Base-by-base conservation (phyloP, 2,797 vertebrate genomes). In the Microcaecilia unicolor region DNA sequence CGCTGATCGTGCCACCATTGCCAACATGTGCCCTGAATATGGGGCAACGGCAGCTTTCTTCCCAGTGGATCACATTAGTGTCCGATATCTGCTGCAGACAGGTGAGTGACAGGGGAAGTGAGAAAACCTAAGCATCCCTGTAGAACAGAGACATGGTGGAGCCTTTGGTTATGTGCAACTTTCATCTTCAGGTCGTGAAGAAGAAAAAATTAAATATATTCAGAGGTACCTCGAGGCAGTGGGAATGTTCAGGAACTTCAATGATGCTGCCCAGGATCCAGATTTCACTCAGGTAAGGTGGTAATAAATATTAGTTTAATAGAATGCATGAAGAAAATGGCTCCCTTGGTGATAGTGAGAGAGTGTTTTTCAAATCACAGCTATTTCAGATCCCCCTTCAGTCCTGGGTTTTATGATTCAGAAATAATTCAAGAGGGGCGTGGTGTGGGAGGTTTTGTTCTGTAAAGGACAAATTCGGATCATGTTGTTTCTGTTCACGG, bases 11-110 rank as follows among this genome's bases (percentile, higher is more conserved):
- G 96, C 96, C 53, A 99, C 96, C 9, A 96, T 99, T 41, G 86
- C 95, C 48, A 99, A 99, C 69, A 99, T 99, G 96, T 99, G 96
- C 52, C 96, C 96, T 0, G 96, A 99, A 49, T 99, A 98, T 0
- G 96, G 96, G 15, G 95, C 93, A 18, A 98, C 94, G 0, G 93
- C 92, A 2, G 93, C 90, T 2, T 99, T 89, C 64, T 99, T 99
- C 61, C 93, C 96, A 0, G 92, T 98, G 24, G 96, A 99, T 49
- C 42, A 85, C 11, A 57, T 94, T 61, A 96, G 94, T 61, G 62
- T 98, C 18, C 80, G 77, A 15, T 99, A 99, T 65, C 81, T 99
- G 4, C 41, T 83, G 15, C 96, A 98, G 70, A 99, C 94, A 1
- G 96, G 96, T 97, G 42, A 51, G 67, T 48, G 2, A 29, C 14